Conservation (phyloP, 2,888 invertebrate species). For the Drosophila siamana region DNA sequence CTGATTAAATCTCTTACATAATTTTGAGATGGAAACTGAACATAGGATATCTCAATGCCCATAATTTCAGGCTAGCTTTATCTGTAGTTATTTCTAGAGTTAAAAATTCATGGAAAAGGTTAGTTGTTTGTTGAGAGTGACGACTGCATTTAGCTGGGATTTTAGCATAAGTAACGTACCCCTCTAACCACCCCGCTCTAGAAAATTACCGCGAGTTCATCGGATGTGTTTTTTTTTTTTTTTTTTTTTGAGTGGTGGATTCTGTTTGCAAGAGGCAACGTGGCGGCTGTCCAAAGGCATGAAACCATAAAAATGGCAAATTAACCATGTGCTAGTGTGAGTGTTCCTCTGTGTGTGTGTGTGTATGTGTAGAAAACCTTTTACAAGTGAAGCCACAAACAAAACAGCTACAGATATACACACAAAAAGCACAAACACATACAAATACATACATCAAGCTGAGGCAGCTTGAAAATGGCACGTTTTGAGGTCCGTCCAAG, state of each 20-base stretch:
- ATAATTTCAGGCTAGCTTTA: neutral
- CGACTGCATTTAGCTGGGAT: neutral
- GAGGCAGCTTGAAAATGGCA: slow-evolving; percentile 74
- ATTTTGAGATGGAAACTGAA: too few relatives aligned
- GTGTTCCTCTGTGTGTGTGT: slow-evolving; percentile 29
- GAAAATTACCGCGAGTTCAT: slow-evolving; percentile 19
- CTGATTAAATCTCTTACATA: too few relatives aligned
- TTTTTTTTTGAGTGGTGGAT: slow-evolving; percentile 10
- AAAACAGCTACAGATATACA: slow-evolving; percentile 47
- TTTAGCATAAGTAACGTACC: slow-evolving; percentile 12
- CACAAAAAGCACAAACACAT: slow-evolving; percentile 19
- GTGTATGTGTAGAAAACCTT: slow-evolving; percentile 53
- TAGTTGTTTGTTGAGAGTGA: neutral
- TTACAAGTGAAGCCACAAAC: slow-evolving; percentile 72
- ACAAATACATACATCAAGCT: slow-evolving; percentile 47
- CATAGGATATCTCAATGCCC: slow-evolving; percentile 7
- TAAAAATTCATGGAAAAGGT: neutral
- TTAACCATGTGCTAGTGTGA: slow-evolving; percentile 67
- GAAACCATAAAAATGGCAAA: slow-evolving; percentile 84
- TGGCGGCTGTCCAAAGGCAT: slow-evolving; percentile 58
- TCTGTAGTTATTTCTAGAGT: neutral
- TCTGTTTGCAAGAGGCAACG: slow-evolving; percentile 23
- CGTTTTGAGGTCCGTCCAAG: slow-evolving; percentile 79
- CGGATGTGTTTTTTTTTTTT: neutral
- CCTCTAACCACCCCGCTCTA: too few relatives aligned